Conservation (phyloP, 2,113 vertebrate species). For the Platanista minor region DNA sequence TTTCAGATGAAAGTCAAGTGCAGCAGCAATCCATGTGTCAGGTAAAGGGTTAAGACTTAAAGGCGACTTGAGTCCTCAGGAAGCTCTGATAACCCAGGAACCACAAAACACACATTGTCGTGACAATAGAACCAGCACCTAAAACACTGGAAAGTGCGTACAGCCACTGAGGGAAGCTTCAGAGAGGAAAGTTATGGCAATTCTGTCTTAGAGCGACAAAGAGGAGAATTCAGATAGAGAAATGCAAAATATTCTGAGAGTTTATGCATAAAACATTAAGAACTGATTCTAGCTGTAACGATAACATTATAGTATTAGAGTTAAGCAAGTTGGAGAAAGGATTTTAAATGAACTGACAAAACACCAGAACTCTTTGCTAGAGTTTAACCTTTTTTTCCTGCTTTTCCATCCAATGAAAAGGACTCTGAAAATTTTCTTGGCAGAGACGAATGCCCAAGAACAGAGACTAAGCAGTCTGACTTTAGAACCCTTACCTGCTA, state of each 20-base stretch:
- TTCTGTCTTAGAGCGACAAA: no score
- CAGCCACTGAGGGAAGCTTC: not conserved
- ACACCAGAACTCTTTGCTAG: not conserved
- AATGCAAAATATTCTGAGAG: no score
- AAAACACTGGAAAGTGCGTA: accelerated
- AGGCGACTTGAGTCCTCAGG: not conserved
- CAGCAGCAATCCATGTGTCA: not conserved
- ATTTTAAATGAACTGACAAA: not conserved
- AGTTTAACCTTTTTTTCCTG: not conserved
- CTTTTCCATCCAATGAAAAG: not conserved
- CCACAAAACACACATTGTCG: accelerated
- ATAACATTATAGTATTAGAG: no score
- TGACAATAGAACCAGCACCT: not conserved
- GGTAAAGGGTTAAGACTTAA: not conserved
- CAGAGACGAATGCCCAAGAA: not conserved
- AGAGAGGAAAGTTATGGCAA: not conserved
- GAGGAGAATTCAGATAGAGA: not conserved
- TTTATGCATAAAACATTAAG: accelerated
- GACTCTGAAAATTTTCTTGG: not conserved
- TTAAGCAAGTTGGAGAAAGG: not conserved
- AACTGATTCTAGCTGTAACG: not conserved
- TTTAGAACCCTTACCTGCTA: constrained; percentile 84
- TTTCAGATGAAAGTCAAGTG: accelerated
- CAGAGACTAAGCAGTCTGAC: not conserved
- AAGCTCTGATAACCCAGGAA: not conserved